phyloP scores from a whole-genome alignment of 1,140 invertebrate species.

The Aphis craccivora region DNA sequence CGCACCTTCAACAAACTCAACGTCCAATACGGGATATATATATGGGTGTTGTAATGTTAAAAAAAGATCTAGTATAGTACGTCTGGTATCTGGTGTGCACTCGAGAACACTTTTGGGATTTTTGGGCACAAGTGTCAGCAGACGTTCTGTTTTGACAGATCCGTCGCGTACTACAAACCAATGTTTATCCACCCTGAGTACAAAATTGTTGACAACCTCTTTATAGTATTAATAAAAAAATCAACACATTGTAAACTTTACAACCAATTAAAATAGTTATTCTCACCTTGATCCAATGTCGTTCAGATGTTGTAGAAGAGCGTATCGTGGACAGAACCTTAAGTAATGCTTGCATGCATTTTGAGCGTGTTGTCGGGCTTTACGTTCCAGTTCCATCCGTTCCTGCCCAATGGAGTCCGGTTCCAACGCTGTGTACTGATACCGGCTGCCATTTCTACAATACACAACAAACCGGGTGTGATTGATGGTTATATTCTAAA shows the following conservation, averaged over 20 bases:
- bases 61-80: conserved; percentile 81
- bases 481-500: background rate
- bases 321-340: conserved; percentile 73
- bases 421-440: conserved; percentile 75
- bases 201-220: background rate
- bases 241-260: background rate
- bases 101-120: conserved; percentile 69
- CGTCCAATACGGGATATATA: conserved; percentile 85
- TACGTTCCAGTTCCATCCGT: conserved; percentile 71
- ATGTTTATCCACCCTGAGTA: conserved; percentile 80
- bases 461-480: background rate
- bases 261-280: background rate
- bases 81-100: conserved; percentile 67
- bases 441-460: conserved; percentile 68
- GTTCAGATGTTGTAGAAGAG: conserved; percentile 76
- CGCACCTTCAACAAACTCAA: conserved; percentile 70
- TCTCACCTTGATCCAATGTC: conserved; percentile 71
- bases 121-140: conserved; percentile 79
- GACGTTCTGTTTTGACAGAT: conserved; percentile 80
- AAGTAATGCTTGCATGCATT: conserved; percentile 74
- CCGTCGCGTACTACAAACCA: conserved; percentile 88
- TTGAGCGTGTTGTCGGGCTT: conserved; percentile 71
- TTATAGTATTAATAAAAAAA: background rate
- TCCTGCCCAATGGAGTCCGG: conserved; percentile 68
- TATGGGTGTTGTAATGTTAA: conserved; percentile 89